These are phyloP conservation scores for Indicator maculatus DNA, from an alignment of 2,113 vertebrate species.

Conservation along the genomic window DNA sequence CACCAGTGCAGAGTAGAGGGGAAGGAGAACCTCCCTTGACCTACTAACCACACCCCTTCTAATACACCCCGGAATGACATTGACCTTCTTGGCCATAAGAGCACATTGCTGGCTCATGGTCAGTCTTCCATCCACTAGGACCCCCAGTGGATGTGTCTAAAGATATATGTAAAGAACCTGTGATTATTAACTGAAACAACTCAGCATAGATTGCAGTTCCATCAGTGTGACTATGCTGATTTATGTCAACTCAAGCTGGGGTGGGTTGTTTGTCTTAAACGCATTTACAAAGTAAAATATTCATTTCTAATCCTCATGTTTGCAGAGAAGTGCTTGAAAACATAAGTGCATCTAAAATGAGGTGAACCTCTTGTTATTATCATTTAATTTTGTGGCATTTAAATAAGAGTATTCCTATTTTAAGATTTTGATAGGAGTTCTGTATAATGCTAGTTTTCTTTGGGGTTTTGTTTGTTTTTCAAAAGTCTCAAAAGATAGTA, in stretches of 20 bases:
- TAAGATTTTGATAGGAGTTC: not conserved
- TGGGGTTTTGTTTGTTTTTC: not conserved
- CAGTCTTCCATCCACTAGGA: too few relatives aligned
- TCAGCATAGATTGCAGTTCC: not conserved
- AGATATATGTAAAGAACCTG: not conserved
- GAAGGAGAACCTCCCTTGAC: too few relatives aligned
- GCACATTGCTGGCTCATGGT: too few relatives aligned
- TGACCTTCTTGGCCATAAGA: too few relatives aligned
- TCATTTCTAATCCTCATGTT: not conserved
- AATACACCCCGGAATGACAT: too few relatives aligned
- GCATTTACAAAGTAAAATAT: slow-evolving; percentile 2
- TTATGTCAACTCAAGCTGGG: not conserved
- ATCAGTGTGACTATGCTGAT: not conserved
- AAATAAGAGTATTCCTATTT: not conserved
- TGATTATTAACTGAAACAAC: not conserved
- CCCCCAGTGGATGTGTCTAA: not conserved
- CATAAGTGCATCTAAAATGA: not conserved
- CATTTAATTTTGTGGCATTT: slow-evolving; percentile 22
- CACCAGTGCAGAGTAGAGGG: too few relatives aligned
- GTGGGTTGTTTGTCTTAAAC: slow-evolving; percentile 27
- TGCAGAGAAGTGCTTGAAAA: slow-evolving; percentile 29
- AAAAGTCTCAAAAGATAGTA: not conserved
- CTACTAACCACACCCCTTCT: too few relatives aligned
- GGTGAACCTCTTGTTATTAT: not conserved
- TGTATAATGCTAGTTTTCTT: not conserved